Evolutionary conservation across 2,888 invertebrate genomes (phyloP).

Genomic region (Artemia sp.): DNA sequence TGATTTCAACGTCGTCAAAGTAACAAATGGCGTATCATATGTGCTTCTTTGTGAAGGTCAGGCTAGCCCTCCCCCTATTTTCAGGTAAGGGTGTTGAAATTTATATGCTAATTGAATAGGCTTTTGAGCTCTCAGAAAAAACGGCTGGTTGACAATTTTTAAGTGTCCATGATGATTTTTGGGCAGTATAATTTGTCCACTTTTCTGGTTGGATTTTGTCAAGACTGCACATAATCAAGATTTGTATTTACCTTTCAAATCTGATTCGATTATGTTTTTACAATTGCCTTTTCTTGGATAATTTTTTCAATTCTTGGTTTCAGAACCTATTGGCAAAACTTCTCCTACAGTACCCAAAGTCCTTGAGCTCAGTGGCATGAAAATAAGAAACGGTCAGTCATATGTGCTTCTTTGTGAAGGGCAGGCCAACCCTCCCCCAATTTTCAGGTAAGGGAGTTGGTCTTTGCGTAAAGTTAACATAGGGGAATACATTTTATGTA

Average conservation of each 20-base stretch:
- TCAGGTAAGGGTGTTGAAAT: neutral
- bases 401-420: neutral
- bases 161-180: no score
- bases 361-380: neutral
- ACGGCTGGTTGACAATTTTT: no score
- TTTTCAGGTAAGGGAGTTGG: neutral
- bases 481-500: no score
- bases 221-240: no score
- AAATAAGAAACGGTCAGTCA: neutral
- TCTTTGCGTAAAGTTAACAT: neutral
- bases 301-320: neutral
- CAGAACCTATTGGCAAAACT: conserved; percentile 13
- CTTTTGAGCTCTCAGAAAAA: no score
- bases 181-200: no score
- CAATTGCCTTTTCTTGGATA: no score
- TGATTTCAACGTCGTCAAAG: neutral
- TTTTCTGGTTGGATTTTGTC: no score
- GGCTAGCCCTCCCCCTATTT: neutral
- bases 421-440: conserved; percentile 3
- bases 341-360: neutral
- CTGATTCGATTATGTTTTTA: no score
- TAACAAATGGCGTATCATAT: neutral
- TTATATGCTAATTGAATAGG: no score
- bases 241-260: no score
- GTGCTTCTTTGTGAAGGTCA: conserved; percentile 3